Evolutionary conservation across 1,140 invertebrate genomes (phyloP), one percentile per base, ranked within the genome.

Genomic region (Macrocentrus cingulum): DNA sequence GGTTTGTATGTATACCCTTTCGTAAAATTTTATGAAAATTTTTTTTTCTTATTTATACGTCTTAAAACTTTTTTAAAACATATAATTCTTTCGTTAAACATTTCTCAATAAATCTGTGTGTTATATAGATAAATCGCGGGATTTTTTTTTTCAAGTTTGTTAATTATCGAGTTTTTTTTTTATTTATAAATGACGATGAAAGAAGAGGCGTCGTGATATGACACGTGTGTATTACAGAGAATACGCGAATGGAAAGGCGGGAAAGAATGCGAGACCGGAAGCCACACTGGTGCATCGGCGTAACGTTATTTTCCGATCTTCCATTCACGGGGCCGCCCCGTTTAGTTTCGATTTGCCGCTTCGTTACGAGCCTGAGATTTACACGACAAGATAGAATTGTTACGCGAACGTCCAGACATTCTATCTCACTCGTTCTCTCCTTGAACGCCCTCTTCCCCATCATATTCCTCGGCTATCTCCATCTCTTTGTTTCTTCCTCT

Each of bases 291-390:
- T 34, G 54, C 49, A 61, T 56, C 48, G 49, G 53, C 59, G 59
- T 56, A 61, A 61, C 59, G 48, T 61, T 56, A 61, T 60, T 52
- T 56, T 56, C 41, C 54, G 54, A 61, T 61, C 37, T 61, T 29
- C 54, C 54, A 52, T 56, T 61, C 49, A 61, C 48, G 29, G 25
- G 39, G 32, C 59, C 59, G 53, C 59, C 42, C 59, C 59, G 59
- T 61, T 61, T 61, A 61, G 59, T 61, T 61, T 56, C 59, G 59
- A 61, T 61, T 61, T 61, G 54, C 59, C 59, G 59, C 59, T 61
- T 61, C 59, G 59, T 61, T 61, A 61, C 54, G 54, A 61, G 39
- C 48, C 37, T 18, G 48, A 61, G 59, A 61, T 61, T 56, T 56
- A 61, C 54, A 56, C 53, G 48, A 34, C 15, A 22, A 56, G 59